Evolutionary conservation across 2,113 vertebrate genomes (phyloP), one percentile per base, ranked within the genome.

Genomic region (Protobothrops mucrosquamatus): DNA sequence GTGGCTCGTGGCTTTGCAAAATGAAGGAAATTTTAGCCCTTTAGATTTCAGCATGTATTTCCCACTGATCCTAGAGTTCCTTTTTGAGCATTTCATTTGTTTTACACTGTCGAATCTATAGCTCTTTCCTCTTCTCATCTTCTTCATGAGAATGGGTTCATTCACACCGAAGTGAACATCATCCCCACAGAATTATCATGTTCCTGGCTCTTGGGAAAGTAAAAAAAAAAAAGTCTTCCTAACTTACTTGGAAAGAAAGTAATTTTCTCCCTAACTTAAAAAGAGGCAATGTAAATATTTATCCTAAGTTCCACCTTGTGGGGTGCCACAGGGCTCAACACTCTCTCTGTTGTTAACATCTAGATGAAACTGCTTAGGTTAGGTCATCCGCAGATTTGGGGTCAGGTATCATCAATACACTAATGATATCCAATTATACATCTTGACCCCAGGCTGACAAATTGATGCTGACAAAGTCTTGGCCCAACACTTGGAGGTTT

Each of bases 1-100:
- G 98, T 98, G 98, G 98, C 98, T 98, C 96, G 97, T 98, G 98
- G 98, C 97, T 99, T 99, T 98, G 97, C 97, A 96, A 98, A 98
- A 98, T 97, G 97, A 98, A 98, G 98, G 97, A 98, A 98, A 98
- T 98, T 97, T 97, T 98, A 98, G 97, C 98, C 97, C 97, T 97
- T 98, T 98, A 98, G 97, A 97, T 97, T 97, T 97, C 97, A 94
- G 96, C 96, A 94, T 95, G 95, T 94, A 96, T 98, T 98, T 98
- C 97, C 97, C 97, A 91, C 95, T 95, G 95, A 94, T 95, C 96
- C 98, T 97, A 95, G 95, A 98, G 98, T 97, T 96, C 96, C 96
- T 96, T 97, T 98, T 97, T 96, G 96, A 92, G 94, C 95, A 94
- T 96, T 97, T 96, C 96, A 96, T 97, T 98, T 97, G 95, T 93